Evolutionary conservation across 2,797 vertebrate species (phyloP).

Genomic region (Gambusia yucatana): DNA sequence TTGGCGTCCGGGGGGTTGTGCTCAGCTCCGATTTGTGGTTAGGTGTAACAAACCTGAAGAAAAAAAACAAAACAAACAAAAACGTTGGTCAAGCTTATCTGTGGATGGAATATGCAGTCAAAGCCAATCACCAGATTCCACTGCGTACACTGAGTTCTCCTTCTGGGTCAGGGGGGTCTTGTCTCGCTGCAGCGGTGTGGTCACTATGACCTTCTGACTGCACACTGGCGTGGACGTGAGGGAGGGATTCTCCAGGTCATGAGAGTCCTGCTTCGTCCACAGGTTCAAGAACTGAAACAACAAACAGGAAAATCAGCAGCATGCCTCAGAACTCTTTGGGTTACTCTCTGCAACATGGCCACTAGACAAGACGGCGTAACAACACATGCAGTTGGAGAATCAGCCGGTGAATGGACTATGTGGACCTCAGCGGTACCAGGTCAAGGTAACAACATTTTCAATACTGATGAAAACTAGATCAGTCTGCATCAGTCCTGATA

Average conservation of each 20-base stretch:
- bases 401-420: not conserved
- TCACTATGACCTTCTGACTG: conserved; percentile 94
- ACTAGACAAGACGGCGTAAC: not conserved
- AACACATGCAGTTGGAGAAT: not conserved
- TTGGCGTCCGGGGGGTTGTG: conserved; percentile 91
- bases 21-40: conserved; percentile 91
- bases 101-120: not conserved
- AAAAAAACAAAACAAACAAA: not conserved
- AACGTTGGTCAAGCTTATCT: too few relatives aligned
- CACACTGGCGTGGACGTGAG: conserved; percentile 97
- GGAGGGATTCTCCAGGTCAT: conserved; percentile 94
- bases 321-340: not conserved
- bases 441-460: not conserved
- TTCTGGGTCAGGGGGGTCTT: conserved; percentile 95
- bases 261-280: conserved; percentile 94
- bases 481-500: too few relatives aligned
- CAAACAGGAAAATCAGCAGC: not conserved
- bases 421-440: not conserved
- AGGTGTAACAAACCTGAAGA: conserved; percentile 91
- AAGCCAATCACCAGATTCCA: not conserved
- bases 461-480: too few relatives aligned
- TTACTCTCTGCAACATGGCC: not conserved
- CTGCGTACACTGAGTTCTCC: conserved; percentile 86
- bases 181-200: conserved; percentile 94
- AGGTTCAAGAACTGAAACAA: conserved; percentile 92